Evolutionary conservation across 2,888 invertebrate species (phyloP), one percentile per base, ranked within the genome.

Genomic region (Resseliella maxima): DNA sequence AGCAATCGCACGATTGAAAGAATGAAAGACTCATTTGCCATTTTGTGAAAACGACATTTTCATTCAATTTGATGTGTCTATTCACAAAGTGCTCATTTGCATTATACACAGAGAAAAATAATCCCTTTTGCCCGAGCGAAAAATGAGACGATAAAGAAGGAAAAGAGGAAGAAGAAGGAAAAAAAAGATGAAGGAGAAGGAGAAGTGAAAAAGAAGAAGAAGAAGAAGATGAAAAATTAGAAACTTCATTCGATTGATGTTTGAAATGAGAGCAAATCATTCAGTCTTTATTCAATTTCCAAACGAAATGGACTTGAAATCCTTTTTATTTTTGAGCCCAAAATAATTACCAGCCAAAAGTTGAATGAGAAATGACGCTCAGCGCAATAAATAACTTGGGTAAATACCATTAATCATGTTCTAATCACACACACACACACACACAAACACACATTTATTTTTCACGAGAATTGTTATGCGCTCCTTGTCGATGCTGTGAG

Each of bases 21-120:
- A 21, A n/a, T 54, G 18, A 12, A 54, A 21, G 54, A 72, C 72
- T 38, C 38, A 83, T 83, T 83, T 83, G 83, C 83, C 83, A 83
- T 38, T 64, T n/a, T n/a, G 41, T 24, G n/a, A 38, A n/a, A n/a
- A 83, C 83, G 38, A 83, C 24, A 12, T 83, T 35, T 83, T 83
- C 83, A 83, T 83, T 38, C 38, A 38, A 38, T n/a, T 83, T 83
- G 83, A 83, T 83, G 83, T 83, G 83, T 83, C 38, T 83, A 83
- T 83, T 83, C 36, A 72, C n/a, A 3, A 59, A 18, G 72, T 5
- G 15, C 72, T 59, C 24, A 27, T 59, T 59, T 59, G 59, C 59
- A 59, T 59, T 24, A n/a, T 35, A 21, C 31, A 18, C 72, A n/a
- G 12, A 72, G 5, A 72, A 31, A 50, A 15, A 41, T 41, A 8